Evolutionary conservation across 2,888 invertebrate species (phyloP).

Genomic region (Chrysolina oricalcia): DNA sequence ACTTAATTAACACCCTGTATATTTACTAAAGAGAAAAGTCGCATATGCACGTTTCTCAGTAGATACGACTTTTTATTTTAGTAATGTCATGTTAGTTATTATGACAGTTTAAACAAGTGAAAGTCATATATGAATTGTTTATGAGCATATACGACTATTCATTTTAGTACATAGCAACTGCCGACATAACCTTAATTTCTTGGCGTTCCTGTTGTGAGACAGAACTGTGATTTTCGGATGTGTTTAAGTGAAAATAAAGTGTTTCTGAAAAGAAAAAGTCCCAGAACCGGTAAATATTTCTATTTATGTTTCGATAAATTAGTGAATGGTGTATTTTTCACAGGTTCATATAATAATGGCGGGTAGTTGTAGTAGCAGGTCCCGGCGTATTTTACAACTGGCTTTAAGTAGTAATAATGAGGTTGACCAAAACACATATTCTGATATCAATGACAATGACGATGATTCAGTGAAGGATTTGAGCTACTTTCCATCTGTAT

Average conservation of each 20-base stretch:
- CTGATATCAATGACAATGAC: not conserved
- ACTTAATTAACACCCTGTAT: no score
- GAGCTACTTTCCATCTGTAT: no score
- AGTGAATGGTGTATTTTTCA: conserved; percentile 1
- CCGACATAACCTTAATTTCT: not conserved
- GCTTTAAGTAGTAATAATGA: conserved; percentile 1
- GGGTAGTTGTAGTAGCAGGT: no score
- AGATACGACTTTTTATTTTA: not conserved
- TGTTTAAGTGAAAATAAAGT: not conserved
- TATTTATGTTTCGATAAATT: no score
- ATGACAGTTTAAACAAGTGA: not conserved
- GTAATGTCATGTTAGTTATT: not conserved
- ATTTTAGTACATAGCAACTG: conserved; percentile 6
- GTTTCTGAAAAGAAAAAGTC: not conserved
- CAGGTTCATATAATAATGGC: not conserved
- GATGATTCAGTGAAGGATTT: no score
- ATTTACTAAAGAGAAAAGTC: no score
- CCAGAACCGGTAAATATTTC: not conserved
- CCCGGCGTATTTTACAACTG: no score
- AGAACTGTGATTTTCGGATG: no score
- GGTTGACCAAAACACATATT: not conserved
- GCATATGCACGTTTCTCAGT: no score
- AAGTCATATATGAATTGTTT: conserved; percentile 4
- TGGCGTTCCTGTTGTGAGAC: not conserved
- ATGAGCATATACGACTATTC: not conserved